phyloP scores from a whole-genome alignment of 1,140 invertebrate species.

The Drosophila bipectinata region DNA sequence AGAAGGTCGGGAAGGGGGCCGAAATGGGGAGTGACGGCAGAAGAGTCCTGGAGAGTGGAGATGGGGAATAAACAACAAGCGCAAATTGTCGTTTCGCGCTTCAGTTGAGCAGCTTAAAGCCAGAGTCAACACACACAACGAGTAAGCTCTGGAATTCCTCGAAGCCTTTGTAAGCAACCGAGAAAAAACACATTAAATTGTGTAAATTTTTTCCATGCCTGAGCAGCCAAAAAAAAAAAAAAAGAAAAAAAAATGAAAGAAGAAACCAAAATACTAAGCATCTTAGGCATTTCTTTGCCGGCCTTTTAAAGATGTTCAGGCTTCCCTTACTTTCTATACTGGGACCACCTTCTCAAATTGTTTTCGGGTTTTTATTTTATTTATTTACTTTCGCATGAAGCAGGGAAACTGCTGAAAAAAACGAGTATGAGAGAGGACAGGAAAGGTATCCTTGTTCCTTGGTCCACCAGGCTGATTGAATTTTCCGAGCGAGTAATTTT shows the following conservation, averaged over 20 bases:
- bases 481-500: constrained; percentile 81
- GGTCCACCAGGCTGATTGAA: constrained; percentile 70
- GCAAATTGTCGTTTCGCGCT: constrained; percentile 79
- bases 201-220: constrained; percentile 65
- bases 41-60: constrained; percentile 7
- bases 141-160: constrained; percentile 56
- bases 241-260: constrained; percentile 31
- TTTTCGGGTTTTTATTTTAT: constrained; percentile 77
- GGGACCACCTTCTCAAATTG: constrained; percentile 58
- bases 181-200: constrained; percentile 53
- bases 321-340: constrained; percentile 6
- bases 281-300: constrained; percentile 64
- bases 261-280: constrained; percentile 52
- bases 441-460: constrained; percentile 63
- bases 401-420: constrained; percentile 25
- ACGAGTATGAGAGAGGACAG: background rate
- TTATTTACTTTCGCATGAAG: constrained; percentile 68
- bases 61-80: constrained; percentile 61
- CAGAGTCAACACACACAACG: constrained; percentile 63
- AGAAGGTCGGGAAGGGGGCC: constrained; percentile 1
- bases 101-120: constrained; percentile 80
- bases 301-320: constrained; percentile 63
- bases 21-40: no score
- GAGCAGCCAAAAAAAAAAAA: constrained; percentile 21
- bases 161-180: constrained; percentile 60